Evolutionary conservation across 2,797 vertebrate species (phyloP).

Genomic region (Enteromius mattozi): DNA sequence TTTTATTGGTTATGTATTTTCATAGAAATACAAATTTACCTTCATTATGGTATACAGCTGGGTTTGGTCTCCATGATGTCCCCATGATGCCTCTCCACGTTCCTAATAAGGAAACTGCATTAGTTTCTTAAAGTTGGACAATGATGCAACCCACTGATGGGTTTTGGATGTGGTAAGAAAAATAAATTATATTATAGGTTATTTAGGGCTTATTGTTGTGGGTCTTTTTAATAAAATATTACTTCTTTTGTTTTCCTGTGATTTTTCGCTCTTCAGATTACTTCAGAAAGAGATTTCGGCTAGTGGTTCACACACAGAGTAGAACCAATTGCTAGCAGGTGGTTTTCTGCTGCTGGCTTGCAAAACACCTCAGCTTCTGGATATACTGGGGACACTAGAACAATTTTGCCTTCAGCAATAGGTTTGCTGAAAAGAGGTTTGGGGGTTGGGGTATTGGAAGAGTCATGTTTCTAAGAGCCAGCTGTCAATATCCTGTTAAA

Average conservation of each 20-base stretch:
- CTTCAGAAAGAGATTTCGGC: neutral
- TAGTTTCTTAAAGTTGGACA: neutral
- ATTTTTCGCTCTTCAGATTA: neutral
- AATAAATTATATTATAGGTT: neutral
- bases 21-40: constrained; percentile 60
- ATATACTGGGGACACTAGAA: constrained; percentile 27
- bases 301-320: constrained; percentile 20
- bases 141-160: neutral
- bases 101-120: constrained; percentile 58
- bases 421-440: constrained; percentile 14
- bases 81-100: constrained; percentile 64
- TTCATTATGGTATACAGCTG: constrained; percentile 63
- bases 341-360: constrained; percentile 38
- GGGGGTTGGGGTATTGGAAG: constrained; percentile 25
- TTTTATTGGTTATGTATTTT: neutral
- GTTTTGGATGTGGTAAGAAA: neutral
- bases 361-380: constrained; percentile 36
- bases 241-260: neutral
- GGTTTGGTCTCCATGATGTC: constrained; percentile 49
- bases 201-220: neutral
- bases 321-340: constrained; percentile 56
- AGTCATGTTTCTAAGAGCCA: constrained; percentile 49
- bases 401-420: constrained; percentile 32
- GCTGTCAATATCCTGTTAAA: constrained; percentile 49
- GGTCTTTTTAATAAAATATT: neutral